phyloP scores from a whole-genome alignment of 2,888 invertebrate genomes.

The Drosophila nigricruria region DNA sequence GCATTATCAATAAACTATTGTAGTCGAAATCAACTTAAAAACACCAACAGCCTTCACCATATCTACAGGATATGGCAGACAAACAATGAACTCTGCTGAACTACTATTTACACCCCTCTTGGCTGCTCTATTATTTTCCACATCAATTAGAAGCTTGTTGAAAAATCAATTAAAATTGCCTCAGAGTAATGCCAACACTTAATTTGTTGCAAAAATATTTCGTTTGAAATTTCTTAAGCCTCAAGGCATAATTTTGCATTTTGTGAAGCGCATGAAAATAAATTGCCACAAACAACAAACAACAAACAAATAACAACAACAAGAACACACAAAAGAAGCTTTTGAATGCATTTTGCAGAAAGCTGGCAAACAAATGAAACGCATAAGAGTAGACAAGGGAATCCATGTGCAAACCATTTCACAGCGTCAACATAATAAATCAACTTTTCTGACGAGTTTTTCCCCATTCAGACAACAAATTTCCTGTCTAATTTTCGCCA shows the following conservation, averaged over 20 bases:
- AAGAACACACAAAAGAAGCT: background rate
- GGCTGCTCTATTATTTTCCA: conserved; percentile 14
- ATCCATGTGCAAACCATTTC: conserved; percentile 64
- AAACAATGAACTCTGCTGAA: background rate
- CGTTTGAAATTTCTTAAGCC: conserved; percentile 23
- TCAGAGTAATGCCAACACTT: conserved; percentile 43
- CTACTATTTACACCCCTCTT: background rate
- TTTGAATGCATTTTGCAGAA: conserved; percentile 33
- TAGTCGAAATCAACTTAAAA: too few species aligned
- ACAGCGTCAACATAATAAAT: conserved; percentile 71
- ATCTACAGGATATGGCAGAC: background rate
- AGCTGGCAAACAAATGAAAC: conserved; percentile 55
- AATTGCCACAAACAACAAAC: conserved; percentile 47
- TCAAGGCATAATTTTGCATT: conserved; percentile 40
- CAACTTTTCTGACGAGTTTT: conserved; percentile 46
- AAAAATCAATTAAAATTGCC: conserved; percentile 54
- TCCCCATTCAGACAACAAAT: conserved; percentile 60
- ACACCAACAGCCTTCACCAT: too few species aligned
- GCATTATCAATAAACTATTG: too few species aligned
- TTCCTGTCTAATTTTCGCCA: conserved; percentile 65
- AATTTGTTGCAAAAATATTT: conserved; percentile 41
- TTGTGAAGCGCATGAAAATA: conserved; percentile 48
- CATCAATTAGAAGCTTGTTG: conserved; percentile 9
- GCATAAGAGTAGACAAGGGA: conserved; percentile 59
- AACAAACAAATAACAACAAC: conserved; percentile 9